A percentile compares a stretch with the other conserved stretches of the same genome.
Conservation (phyloP, 2,113 vertebrate species). For the cat (Felis catus) region DNA sequence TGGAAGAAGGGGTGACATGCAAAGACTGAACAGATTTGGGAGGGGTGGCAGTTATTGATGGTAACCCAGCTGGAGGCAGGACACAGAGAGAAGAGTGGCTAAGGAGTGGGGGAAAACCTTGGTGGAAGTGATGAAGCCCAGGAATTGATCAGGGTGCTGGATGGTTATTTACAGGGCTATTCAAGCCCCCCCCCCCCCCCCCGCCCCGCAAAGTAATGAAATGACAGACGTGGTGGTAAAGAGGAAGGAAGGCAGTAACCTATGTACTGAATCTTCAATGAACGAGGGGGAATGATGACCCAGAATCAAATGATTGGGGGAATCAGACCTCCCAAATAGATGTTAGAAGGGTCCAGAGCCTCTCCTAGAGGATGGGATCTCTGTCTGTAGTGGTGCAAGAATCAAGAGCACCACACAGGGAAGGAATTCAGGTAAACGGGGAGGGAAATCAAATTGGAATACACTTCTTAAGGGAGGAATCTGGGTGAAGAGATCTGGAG, state of each 20-base stretch:
- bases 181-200: background rate
- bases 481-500: background rate
- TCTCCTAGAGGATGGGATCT: background rate
- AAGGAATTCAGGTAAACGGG: background rate
- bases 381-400: background rate
- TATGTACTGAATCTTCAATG: background rate
- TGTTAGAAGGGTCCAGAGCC: background rate
- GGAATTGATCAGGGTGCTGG: background rate
- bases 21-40: background rate
- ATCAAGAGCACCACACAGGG: background rate
- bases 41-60: background rate
- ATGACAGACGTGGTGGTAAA: background rate
- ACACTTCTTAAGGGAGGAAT: background rate
- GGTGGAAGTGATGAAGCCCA: background rate
- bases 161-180: background rate
- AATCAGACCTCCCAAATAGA: background rate
- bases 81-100: background rate
- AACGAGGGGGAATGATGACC: background rate
- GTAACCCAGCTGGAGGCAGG: background rate
- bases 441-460: background rate
- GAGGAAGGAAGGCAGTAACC: background rate
- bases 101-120: background rate
- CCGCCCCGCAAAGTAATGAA: background rate
- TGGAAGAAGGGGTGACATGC: background rate
- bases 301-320: background rate